Evolutionary conservation across 1,140 invertebrate species (phyloP), one percentile per base, ranked within the genome.

Genomic region (Lithobius niger): DNA sequence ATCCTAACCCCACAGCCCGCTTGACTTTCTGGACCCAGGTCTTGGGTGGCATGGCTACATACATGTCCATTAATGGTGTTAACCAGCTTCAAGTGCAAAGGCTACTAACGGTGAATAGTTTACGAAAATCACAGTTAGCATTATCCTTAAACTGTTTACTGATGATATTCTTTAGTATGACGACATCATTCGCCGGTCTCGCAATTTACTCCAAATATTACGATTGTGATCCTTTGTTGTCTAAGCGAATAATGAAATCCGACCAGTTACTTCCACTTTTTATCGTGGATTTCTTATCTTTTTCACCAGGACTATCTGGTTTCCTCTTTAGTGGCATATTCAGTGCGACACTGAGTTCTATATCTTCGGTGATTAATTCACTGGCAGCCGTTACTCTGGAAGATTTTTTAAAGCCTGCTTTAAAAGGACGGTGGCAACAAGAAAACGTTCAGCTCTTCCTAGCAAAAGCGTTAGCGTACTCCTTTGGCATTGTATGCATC

Each of bases 81-180:
- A 92, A 89, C 67, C 89, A 94, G 69, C 75, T 81, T 0, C 84
- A 94, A 76, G 82, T 97, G 1, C 92, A 96, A 69, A 70, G 92
- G 31, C 76, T 90, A 22, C 68, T 92, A 21, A 86, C 86, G 3
- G 78, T 88, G 1, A 80, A 71, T 58, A 71, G 67, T 62, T 63
- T 88, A 19, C 77, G 78, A 51, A 70, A 76, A 2, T 80, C 86
- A 0, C 82, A 76, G 60, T 27, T 61, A 6, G 62, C 68, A 6
- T 64, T 86, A 4, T 85, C 81, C 80, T 64, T 82, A 47, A 81
- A 79, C 61, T 79, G 80, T 74, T 82, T 83, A 2, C 80, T 88
- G 57, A 67, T 86, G 16, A 74, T 74, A n/a, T 52, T 74, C 1
- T 68, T 88, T 1, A 84, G 82, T 61, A 54, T 85, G 0, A 76